A percentile compares a stretch with the other conserved stretches of the same genome.
Conservation (phyloP, 2,888 invertebrate species). For the Euplexia lucipara region DNA sequence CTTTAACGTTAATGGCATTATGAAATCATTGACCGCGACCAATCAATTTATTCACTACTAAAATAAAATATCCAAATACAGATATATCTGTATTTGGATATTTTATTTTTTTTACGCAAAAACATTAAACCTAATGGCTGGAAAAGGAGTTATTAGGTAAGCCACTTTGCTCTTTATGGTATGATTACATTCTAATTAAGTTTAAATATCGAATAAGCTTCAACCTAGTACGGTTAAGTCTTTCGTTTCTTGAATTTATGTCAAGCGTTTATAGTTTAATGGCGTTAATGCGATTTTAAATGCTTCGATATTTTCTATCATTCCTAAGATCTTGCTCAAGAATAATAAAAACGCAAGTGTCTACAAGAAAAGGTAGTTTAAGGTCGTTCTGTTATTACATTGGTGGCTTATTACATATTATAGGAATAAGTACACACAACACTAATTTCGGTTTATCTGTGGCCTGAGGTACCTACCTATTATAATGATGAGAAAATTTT, state of each 20-base stretch:
- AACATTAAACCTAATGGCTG: conserved; percentile 26
- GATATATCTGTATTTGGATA: too few relatives aligned
- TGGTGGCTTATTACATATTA: too few relatives aligned
- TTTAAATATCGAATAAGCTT: conserved; percentile 48
- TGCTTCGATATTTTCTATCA: not conserved
- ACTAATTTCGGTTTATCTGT: too few relatives aligned
- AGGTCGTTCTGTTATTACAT: too few relatives aligned
- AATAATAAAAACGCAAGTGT: too few relatives aligned
- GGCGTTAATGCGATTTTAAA: conserved; percentile 13
- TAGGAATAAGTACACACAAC: too few relatives aligned
- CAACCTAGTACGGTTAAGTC: conserved; percentile 13
- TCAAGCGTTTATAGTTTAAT: conserved; percentile 34
- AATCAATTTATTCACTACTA: conserved; percentile 44
- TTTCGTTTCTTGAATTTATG: conserved; percentile 36
- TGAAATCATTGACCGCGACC: conserved; percentile 49
- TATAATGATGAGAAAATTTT: too few relatives aligned
- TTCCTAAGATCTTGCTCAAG: not conserved
- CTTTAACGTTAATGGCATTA: conserved; percentile 52
- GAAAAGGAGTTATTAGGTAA: conserved; percentile 35
- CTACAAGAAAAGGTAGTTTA: too few relatives aligned
- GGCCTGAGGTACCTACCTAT: too few relatives aligned
- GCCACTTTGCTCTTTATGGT: conserved; percentile 33
- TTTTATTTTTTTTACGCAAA: conserved; percentile 56
- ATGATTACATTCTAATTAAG: conserved; percentile 56
- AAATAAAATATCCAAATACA: conserved; percentile 57